phyloP scores from a whole-genome alignment of 2,113 vertebrate species.

The Corythornis cristatus region DNA sequence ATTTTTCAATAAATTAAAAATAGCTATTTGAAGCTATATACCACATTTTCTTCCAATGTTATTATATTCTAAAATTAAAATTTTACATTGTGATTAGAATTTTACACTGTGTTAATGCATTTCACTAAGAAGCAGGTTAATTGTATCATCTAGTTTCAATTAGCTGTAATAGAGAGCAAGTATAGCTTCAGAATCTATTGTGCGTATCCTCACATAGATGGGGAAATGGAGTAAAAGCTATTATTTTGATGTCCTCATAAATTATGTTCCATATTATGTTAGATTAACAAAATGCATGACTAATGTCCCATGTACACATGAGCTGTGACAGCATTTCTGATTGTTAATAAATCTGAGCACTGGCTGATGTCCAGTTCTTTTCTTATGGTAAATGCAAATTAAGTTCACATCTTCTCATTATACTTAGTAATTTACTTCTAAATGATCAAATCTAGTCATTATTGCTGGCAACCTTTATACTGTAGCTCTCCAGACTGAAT shows the following conservation, averaged over 20 bases:
- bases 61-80: slow-evolving; percentile 49
- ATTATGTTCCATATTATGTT: slow-evolving; percentile 81
- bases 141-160: slow-evolving; percentile 82
- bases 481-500: neutral
- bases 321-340: slow-evolving; percentile 74
- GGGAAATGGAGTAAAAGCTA: slow-evolving; percentile 76
- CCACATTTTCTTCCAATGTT: slow-evolving; percentile 55
- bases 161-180: slow-evolving; percentile 75
- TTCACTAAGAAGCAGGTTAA: slow-evolving; percentile 78
- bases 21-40: slow-evolving; percentile 58
- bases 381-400: slow-evolving; percentile 66
- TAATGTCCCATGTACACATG: slow-evolving; percentile 78
- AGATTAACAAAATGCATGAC: slow-evolving; percentile 83
- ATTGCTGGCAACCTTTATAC: slow-evolving; percentile 37
- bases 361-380: slow-evolving; percentile 79
- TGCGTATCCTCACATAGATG: slow-evolving; percentile 72
- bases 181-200: slow-evolving; percentile 76
- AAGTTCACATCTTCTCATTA: slow-evolving; percentile 62
- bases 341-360: slow-evolving; percentile 81
- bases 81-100: slow-evolving; percentile 67
- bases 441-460: slow-evolving; percentile 48
- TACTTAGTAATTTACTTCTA: slow-evolving; percentile 57
- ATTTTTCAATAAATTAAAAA: slow-evolving; percentile 56
- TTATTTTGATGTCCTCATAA: slow-evolving; percentile 84
- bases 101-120: slow-evolving; percentile 75